Evolutionary conservation across 1,140 invertebrate species (phyloP), one percentile per base, ranked within the genome.

Genomic region (Aleiodes sp.): DNA sequence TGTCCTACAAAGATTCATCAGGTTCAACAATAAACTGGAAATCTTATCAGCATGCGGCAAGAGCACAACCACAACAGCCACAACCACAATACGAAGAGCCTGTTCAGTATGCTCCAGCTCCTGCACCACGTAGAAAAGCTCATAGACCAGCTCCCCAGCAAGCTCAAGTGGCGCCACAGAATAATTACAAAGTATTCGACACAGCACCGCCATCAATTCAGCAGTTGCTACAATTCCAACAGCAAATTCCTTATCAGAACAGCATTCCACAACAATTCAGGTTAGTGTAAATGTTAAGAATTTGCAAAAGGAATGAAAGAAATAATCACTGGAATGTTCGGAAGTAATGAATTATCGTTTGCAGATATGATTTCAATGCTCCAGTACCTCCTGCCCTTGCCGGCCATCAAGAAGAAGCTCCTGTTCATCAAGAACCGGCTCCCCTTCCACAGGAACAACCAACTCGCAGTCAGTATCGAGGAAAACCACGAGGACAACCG

Each of bases 201-300:
- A 81, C 80, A 43, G 82, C 85, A 12, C 84, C 85, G 0, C 65
- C 79, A 0, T 75, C 80, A 43, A 85, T 87, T 16, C 80, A 80
- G 21, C 81, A 86, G 61, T 14, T 85, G 33, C 75, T 87, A 4
- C 76, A 84, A 28, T 85, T 80, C 61, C 85, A 86, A 33, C 78
- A 80, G 4, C 82, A 85, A 69, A 85, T 84, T 61, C 85, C 85
- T 4, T 86, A 86, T 52, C 33, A 82, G 29, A 85, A 85, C 28
- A 78, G 77, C 28, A 86, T 86, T 26, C 85, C 85, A n/a, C 83
- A 86, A 74, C 84, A 76, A 16, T 84, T 72, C 28, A 85, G 85
- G 85, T 86, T 68, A 8, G 52, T 16, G 12, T n/a, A n/a, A n/a
- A n/a, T n/a, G n/a, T n/a, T n/a, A n/a, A n/a, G n/a, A n/a, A n/a